Evolutionary conservation across 2,113 vertebrate species (phyloP).

Genomic region (Lepisosteus osseus): DNA sequence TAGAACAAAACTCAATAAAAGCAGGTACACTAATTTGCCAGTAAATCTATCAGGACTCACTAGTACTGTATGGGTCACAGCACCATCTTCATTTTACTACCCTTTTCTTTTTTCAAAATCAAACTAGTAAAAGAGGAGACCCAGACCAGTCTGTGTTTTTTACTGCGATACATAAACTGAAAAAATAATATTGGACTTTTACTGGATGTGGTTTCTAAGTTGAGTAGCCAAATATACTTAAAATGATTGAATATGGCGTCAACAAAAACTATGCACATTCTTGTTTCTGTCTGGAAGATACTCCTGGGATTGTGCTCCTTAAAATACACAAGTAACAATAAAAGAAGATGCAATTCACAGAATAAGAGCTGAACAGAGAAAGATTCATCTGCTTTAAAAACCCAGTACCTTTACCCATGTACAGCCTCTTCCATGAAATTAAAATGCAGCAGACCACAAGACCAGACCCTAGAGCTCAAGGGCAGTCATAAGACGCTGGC

Average conservation of each 20-base stretch:
- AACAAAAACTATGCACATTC: slow-evolving; percentile 48
- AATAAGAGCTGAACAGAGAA: slow-evolving; percentile 18
- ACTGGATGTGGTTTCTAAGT: slow-evolving; percentile 48
- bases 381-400: slow-evolving; percentile 31
- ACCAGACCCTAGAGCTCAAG: slow-evolving; percentile 51
- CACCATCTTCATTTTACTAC: slow-evolving; percentile 42
- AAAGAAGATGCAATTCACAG: slow-evolving; percentile 44
- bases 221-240: slow-evolving; percentile 46
- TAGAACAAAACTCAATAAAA: background rate
- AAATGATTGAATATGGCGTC: slow-evolving; percentile 54
- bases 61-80: slow-evolving; percentile 39
- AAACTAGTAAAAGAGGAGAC: slow-evolving; percentile 39
- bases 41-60: slow-evolving; percentile 42
- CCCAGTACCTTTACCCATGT: slow-evolving; percentile 16
- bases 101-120: slow-evolving; percentile 25
- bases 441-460: slow-evolving; percentile 59
- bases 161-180: slow-evolving; percentile 50
- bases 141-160: slow-evolving; percentile 44
- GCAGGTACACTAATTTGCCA: slow-evolving; percentile 35
- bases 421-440: slow-evolving; percentile 33
- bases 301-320: slow-evolving; percentile 43
- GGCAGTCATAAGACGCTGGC: slow-evolving; percentile 64
- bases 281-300: slow-evolving; percentile 46
- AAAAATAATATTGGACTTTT: slow-evolving; percentile 33
- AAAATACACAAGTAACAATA: slow-evolving; percentile 28